Conservation (phyloP, 2,113 vertebrate species). For the Sebastes fasciatus region DNA sequence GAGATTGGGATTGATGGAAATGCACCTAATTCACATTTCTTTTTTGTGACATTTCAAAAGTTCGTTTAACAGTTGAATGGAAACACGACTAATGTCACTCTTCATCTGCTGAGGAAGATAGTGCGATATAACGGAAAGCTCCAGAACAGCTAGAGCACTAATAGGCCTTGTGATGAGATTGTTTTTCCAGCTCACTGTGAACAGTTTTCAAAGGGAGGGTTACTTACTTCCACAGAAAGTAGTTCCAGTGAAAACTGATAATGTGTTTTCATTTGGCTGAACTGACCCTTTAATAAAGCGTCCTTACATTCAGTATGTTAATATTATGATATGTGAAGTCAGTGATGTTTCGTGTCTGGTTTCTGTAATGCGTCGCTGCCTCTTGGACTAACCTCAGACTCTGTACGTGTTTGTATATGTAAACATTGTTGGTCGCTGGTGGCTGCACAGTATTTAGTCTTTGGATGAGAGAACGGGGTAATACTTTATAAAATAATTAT, state of each 20-base stretch:
- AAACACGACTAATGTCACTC: neutral
- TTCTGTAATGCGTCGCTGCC: slow-evolving; percentile 32
- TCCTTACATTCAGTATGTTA: slow-evolving; percentile 28
- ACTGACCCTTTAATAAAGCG: neutral
- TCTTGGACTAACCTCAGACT: slow-evolving; percentile 13
- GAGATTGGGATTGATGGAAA: too few species aligned
- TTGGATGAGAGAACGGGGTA: slow-evolving; percentile 43
- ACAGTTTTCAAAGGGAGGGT: neutral
- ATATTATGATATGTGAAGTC: slow-evolving; percentile 47
- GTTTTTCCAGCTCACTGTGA: slow-evolving; percentile 1
- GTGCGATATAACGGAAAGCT: neutral
- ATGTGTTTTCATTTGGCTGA: neutral
- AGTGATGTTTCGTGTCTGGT: slow-evolving; percentile 46
- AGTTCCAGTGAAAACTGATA: neutral
- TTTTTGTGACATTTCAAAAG: too few species aligned
- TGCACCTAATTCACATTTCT: too few species aligned
- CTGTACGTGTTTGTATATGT: slow-evolving; percentile 13
- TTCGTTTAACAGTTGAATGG: too few species aligned
- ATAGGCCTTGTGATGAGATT: neutral
- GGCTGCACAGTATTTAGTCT: slow-evolving; percentile 33
- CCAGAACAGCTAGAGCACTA: neutral
- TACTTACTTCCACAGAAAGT: neutral
- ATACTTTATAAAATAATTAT: slow-evolving; percentile 65
- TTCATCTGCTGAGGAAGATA: neutral
- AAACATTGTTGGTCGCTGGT: slow-evolving; percentile 2